phyloP scores from a whole-genome alignment of 2,797 vertebrate species.

The Sebastes trivittatus region DNA sequence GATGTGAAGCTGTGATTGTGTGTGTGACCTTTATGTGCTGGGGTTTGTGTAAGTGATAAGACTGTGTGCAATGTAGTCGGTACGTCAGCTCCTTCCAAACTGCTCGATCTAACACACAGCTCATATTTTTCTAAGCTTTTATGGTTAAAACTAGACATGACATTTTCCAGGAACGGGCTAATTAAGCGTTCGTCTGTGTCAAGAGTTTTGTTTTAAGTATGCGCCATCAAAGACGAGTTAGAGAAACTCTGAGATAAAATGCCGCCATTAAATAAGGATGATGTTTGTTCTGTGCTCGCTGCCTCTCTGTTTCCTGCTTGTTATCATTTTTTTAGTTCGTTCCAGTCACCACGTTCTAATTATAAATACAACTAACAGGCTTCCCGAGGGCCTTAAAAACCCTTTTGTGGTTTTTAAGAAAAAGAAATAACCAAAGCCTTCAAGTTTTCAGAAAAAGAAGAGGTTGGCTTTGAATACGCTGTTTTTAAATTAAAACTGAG shows the following conservation, averaged over 20 bases:
- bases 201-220: background rate
- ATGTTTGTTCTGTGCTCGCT: background rate
- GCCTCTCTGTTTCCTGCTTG: conserved; percentile 26
- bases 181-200: conserved; percentile 13
- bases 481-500: background rate
- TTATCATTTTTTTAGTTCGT: conserved; percentile 12
- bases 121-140: background rate
- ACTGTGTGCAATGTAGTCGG: background rate
- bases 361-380: conserved; percentile 13
- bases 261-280: conserved; percentile 1
- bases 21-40: conserved; percentile 25
- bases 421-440: conserved; percentile 21
- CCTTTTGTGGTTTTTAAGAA: conserved; percentile 9
- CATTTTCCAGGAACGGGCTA: background rate
- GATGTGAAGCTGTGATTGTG: conserved; percentile 19
- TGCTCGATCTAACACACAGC: background rate
- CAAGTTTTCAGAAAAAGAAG: background rate
- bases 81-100: background rate
- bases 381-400: background rate
- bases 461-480: background rate
- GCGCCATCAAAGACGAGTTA: background rate
- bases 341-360: conserved; percentile 14
- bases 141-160: background rate
- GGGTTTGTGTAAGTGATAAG: conserved; percentile 22
- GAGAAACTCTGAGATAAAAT: background rate